Evolutionary conservation across 2,113 vertebrate genomes (phyloP).

Genomic region (Sebastes schlegelii): DNA sequence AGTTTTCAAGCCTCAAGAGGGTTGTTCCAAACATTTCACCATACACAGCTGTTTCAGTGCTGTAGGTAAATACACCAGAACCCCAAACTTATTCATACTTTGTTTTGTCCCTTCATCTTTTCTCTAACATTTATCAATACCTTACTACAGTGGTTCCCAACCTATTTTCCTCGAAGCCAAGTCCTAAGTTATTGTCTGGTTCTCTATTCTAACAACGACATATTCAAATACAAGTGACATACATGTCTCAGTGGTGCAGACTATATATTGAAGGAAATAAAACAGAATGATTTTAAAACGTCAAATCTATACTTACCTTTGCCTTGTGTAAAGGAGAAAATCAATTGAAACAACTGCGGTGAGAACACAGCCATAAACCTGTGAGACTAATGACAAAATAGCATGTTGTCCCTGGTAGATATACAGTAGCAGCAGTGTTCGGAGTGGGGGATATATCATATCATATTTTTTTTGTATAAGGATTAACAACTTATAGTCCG

Average conservation of each 20-base stretch:
- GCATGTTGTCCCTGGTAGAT: slow-evolving; percentile 20
- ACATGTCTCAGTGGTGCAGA: background rate
- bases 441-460: slow-evolving; percentile 2
- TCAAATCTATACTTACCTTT: background rate
- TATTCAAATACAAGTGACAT: background rate
- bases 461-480: slow-evolving; percentile 42
- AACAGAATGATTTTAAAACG: background rate
- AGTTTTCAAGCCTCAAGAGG: slow-evolving; percentile 56
- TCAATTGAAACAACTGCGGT: background rate
- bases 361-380: background rate
- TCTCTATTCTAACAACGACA: background rate
- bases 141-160: too few species aligned
- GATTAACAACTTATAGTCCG: slow-evolving; percentile 61
- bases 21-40: slow-evolving; percentile 54
- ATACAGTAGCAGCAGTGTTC: slow-evolving; percentile 22
- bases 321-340: background rate
- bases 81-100: slow-evolving; percentile 11
- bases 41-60: slow-evolving; percentile 38
- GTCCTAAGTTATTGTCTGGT: background rate
- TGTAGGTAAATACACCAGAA: slow-evolving; percentile 7
- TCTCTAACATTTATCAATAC: background rate
- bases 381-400: background rate
- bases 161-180: background rate
- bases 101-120: background rate
- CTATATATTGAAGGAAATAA: background rate